Evolutionary conservation across 2,888 invertebrate genomes (phyloP), one percentile per base, ranked within the genome.

Genomic region (Pherbina coryleti): DNA sequence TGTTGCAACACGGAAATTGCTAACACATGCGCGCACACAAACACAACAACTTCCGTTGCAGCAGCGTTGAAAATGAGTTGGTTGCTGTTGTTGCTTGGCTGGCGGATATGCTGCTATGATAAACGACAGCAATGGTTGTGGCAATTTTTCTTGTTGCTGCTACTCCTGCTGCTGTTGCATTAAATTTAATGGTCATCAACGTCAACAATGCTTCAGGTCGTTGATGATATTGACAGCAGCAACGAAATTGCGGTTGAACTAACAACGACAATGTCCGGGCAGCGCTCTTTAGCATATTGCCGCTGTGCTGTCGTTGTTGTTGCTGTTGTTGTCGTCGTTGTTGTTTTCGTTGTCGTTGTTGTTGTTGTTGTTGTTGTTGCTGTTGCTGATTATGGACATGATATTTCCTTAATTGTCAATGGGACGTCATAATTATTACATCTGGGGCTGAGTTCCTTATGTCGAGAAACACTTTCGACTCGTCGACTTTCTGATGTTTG

Each of bases 391-490:
- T 69, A 3, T 55, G 19, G 22, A 25, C 19, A 44, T 70, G 75
- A 76, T 79, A 82, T 81, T 84, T 88, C 86, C 85, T 88, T 89
- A 89, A 90, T 86, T 92, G 93, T 94, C 93, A 94, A 93, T 94
- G 94, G 80, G 94, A 90, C 84, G 90, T 90, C 90, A 90, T 94
- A 85, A 96, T 96, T 87, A 97, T 96, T 85, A 97, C 96, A 89
- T 97, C 97, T 70, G 96, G 96, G 1, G 96, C 96, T 77, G 96
- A 96, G 86, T 96, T 95, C 78, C 96, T 95, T 77, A 96, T 96
- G 87, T 96, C 93, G 90, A 95, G 95, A 90, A 94, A 95, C 66
- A 95, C 94, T 71, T 94, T 91, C 80, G 89, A 88, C 83, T 90
- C 89, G 82, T 90, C 88, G 79, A 81, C 79, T 83, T 87, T 88